Evolutionary conservation across 2,888 invertebrate genomes (phyloP), one percentile per base, ranked within the genome.

Genomic region (Dasypolia templi): DNA sequence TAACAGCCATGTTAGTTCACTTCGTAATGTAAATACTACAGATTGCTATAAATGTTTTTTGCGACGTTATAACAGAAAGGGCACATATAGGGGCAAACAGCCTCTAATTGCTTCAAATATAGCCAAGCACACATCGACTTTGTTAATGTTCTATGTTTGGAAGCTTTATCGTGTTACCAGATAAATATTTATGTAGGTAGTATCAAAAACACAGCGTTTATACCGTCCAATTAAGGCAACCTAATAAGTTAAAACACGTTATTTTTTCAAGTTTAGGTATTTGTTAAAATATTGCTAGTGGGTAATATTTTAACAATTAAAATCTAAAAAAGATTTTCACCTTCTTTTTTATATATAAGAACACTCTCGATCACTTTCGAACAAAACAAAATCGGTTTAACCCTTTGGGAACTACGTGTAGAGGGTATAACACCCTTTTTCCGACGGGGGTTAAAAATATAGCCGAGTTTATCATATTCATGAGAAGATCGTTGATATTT

Each of bases 31-130:
- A 39, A 69, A 78, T n/a, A 78, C 49, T 44, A 29, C 51, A 69
- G n/a, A 70, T 53, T 75, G 44, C 4, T 59, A 6, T 39, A 39
- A 46, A 71, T 79, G 22, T 55, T 58, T 62, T 65, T 62, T 46
- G 51, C 29, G 39, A 42, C 56, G 42, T 61, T 62, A 56, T 56
- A n/a, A n/a, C n/a, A n/a, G n/a, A n/a, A n/a, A n/a, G n/a, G n/a
- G n/a, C n/a, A n/a, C n/a, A n/a, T n/a, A n/a, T n/a, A n/a, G n/a
- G n/a, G n/a, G n/a, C n/a, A n/a, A n/a, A n/a, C n/a, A n/a, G 9
- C 14, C 6, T 3, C 51, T 74, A 51, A 74, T 49, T 79, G 46
- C 42, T n/a, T 17, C 68, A 66, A 65, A 77, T 74, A 77, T 9
- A 49, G 26, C 32, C 29, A n/a, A 11, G 4, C 44, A 35, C 22